These are phyloP conservation scores for Cabera pusaria DNA, from an alignment of 2,888 invertebrate genomes.

Conservation along the genomic window DNA sequence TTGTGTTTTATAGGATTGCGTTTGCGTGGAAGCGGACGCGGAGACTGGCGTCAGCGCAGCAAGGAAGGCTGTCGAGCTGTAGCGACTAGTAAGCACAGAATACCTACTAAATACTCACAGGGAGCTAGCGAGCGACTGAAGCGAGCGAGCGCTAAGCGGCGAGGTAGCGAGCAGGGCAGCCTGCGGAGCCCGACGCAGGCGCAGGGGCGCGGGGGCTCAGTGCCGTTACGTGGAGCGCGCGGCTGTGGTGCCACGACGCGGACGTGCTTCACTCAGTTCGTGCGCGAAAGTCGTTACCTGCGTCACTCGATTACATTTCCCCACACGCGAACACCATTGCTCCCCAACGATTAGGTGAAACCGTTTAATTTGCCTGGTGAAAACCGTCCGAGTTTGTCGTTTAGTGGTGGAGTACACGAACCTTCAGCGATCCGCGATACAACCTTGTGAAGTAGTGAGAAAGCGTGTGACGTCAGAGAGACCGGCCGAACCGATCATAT, in stretches of 20 bases:
- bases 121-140: too few relatives aligned
- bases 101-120: too few relatives aligned
- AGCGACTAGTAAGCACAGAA: too few relatives aligned
- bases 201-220: conserved; percentile 23
- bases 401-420: conserved; percentile 41
- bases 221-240: conserved; percentile 40
- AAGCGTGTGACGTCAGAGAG: conserved; percentile 79
- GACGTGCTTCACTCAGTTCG: conserved; percentile 82
- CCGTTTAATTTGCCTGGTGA: conserved; percentile 50
- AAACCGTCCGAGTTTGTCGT: conserved; percentile 45
- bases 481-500: conserved; percentile 78
- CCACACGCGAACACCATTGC: conserved; percentile 66
- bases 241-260: conserved; percentile 68
- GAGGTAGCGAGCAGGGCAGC: conserved; percentile 43
- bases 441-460: conserved; percentile 72
- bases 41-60: conserved; percentile 7
- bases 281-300: conserved; percentile 82
- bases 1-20: conserved; percentile 12
- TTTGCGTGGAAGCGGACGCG: background rate
- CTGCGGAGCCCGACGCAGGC: conserved; percentile 47
- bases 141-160: too few relatives aligned
- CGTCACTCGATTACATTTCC: conserved; percentile 72
- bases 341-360: conserved; percentile 49
- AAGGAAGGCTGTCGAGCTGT: conserved; percentile 15
- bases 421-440: conserved; percentile 42